Conservation (phyloP, 2,888 invertebrate genomes). For the Thysanoteuthis rhombus region DNA sequence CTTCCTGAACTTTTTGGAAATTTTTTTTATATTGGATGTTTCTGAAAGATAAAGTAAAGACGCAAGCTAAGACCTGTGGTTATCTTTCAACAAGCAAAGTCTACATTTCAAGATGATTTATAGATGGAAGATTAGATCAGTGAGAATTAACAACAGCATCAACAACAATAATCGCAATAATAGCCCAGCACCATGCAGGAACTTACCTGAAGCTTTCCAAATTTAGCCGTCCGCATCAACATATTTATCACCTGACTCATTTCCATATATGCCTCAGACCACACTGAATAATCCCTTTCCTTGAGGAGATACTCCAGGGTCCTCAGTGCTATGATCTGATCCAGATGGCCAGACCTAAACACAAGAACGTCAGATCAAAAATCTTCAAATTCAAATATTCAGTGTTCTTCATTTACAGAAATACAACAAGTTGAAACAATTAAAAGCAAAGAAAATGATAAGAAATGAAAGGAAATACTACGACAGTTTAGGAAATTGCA, state of each 20-base stretch:
- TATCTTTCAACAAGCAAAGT: no score
- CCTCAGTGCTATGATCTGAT: slow-evolving; percentile 55
- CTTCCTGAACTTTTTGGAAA: no score
- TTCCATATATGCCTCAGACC: slow-evolving; percentile 38
- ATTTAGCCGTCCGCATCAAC: slow-evolving; percentile 38
- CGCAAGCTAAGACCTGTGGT: no score
- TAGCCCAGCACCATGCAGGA: no score
- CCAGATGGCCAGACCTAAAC: slow-evolving; percentile 73
- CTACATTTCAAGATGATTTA: no score
- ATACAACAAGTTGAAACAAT: background rate
- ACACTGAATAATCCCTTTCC: slow-evolving; percentile 42
- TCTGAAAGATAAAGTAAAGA: no score
- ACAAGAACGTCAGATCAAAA: background rate
- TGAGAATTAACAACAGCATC: no score
- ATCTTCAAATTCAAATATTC: background rate
- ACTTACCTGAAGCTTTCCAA: slow-evolving; percentile 41
- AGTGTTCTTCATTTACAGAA: background rate
- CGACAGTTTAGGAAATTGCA: no score
- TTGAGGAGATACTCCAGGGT: slow-evolving; percentile 38
- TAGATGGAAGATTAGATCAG: no score
- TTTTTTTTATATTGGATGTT: no score
- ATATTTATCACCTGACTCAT: slow-evolving; percentile 44
- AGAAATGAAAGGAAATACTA: background rate
- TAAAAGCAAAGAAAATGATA: background rate
- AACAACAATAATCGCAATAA: no score